Percentiles rank a stretch among this genome's conserved stretches.
These are phyloP conservation scores for Microcebus jonahi DNA, from an alignment of 2,113 vertebrate species.

Conservation along the genomic window DNA sequence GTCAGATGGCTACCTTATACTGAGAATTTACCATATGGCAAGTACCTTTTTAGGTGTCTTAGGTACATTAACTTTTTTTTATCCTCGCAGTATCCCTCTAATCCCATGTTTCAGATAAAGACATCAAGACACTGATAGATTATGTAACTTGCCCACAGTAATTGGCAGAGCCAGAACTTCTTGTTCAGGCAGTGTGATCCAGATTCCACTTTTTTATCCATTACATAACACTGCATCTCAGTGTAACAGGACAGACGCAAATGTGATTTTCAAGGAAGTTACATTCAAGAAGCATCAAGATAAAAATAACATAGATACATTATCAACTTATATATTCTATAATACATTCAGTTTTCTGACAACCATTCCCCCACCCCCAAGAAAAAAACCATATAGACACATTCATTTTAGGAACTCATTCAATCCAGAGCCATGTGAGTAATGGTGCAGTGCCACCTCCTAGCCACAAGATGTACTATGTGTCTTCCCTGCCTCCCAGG, in stretches of 20 bases:
- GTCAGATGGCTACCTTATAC: background rate
- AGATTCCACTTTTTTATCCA: background rate
- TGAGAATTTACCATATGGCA: background rate
- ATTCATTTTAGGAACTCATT: background rate
- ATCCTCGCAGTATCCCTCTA: background rate
- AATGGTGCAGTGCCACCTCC: background rate
- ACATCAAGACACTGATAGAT: background rate
- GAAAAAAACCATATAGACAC: background rate
- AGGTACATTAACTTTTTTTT: background rate
- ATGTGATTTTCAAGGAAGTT: constrained; percentile 11
- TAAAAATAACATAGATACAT: background rate
- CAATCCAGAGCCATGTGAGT: background rate
- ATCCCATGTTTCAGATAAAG: background rate
- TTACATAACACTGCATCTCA: background rate
- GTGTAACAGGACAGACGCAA: background rate
- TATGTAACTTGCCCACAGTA: background rate
- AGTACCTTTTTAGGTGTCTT: background rate
- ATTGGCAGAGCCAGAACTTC: background rate
- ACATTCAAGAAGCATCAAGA: background rate
- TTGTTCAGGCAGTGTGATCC: background rate
- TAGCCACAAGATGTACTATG: background rate
- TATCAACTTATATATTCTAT: background rate
- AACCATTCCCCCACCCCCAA: background rate
- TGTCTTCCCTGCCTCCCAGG: background rate
- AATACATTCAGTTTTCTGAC: background rate